Conservation (phyloP, 2,113 vertebrate genomes). For the Hemiprocne comata region DNA sequence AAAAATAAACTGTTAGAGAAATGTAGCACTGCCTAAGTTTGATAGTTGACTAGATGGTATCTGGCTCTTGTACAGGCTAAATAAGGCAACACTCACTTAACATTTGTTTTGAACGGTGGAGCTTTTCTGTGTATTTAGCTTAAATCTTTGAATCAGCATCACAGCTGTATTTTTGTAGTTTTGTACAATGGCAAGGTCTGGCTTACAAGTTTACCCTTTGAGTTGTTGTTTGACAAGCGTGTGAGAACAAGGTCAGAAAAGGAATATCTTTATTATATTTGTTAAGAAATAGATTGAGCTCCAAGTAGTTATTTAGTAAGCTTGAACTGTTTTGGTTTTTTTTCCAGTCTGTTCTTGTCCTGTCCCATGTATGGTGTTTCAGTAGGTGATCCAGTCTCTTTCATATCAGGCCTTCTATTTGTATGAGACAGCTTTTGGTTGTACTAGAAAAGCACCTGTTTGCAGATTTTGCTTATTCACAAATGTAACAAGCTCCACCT, state of each 20-base stretch:
- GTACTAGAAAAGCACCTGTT: not conserved
- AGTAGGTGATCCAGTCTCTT: not conserved
- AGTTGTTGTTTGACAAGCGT: not conserved
- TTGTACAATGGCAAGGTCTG: not conserved
- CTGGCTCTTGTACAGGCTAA: not conserved
- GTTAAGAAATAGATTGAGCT: not conserved
- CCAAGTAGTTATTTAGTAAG: not conserved
- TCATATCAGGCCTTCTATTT: not conserved
- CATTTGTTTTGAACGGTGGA: accelerated
- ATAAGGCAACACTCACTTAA: not conserved
- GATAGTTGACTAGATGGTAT: not conserved
- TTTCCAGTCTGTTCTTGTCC: not conserved
- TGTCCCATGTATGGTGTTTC: not conserved
- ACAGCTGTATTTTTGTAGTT: not conserved
- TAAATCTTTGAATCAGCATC: not conserved
- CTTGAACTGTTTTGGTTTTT: not conserved
- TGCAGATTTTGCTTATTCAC: not conserved
- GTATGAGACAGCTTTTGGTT: not conserved
- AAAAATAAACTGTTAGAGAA: not conserved
- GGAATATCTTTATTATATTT: not conserved
- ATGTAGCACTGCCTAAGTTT: not conserved
- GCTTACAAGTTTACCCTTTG: not conserved
- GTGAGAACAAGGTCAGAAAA: not conserved
- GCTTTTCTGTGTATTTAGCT: not conserved
- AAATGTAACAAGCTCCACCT: not conserved